Conservation (phyloP, 2,113 vertebrate species). For the Paracanthobrama guichenoti region DNA sequence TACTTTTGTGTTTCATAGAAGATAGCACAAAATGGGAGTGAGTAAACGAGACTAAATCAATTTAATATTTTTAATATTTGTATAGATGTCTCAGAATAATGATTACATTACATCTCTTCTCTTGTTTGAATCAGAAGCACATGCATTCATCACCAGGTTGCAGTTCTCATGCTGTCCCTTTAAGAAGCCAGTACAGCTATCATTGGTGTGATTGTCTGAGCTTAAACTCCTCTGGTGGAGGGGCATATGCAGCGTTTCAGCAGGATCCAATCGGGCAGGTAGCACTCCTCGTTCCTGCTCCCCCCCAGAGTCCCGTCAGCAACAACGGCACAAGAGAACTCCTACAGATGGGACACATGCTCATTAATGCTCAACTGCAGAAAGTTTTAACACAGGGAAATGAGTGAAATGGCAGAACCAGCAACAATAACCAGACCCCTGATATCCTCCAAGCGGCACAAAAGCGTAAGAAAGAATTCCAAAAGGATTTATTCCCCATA, state of each 20-base stretch:
- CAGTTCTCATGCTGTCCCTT: constrained; percentile 66
- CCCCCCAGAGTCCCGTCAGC: neutral
- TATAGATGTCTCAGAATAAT: neutral
- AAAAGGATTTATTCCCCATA: constrained; percentile 80
- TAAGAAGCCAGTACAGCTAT: constrained; percentile 66
- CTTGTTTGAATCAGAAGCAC: neutral
- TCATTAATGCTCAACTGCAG: neutral
- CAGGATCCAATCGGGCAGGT: constrained; percentile 60
- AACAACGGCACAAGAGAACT: neutral
- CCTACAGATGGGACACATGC: constrained; percentile 29
- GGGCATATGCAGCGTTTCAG: constrained; percentile 55
- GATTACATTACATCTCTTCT: neutral
- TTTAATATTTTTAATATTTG: neutral
- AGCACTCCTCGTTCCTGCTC: constrained; percentile 28
- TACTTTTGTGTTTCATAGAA: neutral
- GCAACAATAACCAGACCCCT: constrained; percentile 67
- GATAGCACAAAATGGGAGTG: neutral
- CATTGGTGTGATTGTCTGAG: constrained; percentile 63
- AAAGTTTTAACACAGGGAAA: constrained; percentile 52
- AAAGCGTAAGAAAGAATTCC: constrained; percentile 78
- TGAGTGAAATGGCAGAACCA: constrained; percentile 66
- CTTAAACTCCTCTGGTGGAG: constrained; percentile 38
- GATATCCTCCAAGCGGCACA: constrained; percentile 77
- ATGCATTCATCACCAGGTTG: neutral
- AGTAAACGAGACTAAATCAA: neutral